Conservation (phyloP, 2,113 vertebrate species). For the Numida meleagris region DNA sequence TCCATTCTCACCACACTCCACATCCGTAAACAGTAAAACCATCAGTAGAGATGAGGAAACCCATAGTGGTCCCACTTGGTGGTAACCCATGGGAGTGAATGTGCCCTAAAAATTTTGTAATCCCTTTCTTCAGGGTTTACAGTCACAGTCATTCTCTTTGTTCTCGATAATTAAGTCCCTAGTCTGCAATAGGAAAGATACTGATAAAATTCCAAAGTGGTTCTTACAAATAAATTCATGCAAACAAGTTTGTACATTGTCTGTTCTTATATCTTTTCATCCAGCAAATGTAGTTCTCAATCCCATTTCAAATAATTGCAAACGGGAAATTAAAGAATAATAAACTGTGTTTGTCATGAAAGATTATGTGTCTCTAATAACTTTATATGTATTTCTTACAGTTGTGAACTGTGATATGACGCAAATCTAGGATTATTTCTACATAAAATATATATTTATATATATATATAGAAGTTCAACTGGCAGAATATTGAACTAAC, state of each 20-base stretch:
- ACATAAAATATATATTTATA: background rate
- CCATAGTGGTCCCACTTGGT: background rate
- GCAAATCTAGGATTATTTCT: background rate
- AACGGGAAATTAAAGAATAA: background rate
- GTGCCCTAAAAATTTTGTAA: background rate
- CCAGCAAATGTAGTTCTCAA: background rate
- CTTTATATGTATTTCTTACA: background rate
- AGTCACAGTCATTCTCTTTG: background rate
- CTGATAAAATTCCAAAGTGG: background rate
- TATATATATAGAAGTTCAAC: background rate
- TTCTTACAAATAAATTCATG: background rate
- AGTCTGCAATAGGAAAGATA: background rate
- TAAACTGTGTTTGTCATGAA: background rate
- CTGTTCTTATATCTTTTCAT: background rate
- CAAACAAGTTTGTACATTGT: background rate
- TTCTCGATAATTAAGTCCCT: slow-evolving; percentile 40
- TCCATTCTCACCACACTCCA: background rate
- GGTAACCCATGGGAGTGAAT: background rate
- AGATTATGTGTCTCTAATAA: background rate
- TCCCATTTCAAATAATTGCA: background rate
- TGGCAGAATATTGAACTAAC: background rate
- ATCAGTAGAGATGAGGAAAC: background rate
- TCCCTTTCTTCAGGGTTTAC: background rate
- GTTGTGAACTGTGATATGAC: background rate
- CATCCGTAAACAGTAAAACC: slow-evolving; percentile 19